A percentile compares a stretch with the other conserved stretches of the same genome.
These are phyloP conservation scores for Gallinago media DNA, from an alignment of 2,113 vertebrate genomes.

Conservation along the genomic window DNA sequence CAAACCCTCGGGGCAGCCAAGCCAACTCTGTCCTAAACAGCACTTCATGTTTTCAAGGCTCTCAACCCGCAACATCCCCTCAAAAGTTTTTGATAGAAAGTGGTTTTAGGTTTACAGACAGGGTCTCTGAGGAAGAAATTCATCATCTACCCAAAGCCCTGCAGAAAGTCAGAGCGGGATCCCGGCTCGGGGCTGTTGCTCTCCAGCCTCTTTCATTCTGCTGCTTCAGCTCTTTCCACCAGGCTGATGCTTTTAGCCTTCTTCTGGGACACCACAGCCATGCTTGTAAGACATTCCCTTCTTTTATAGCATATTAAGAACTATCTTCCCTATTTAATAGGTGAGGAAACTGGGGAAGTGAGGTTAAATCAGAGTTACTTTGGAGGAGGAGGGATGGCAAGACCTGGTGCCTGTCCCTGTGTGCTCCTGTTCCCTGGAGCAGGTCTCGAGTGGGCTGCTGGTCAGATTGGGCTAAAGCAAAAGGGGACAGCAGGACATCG, in stretches of 20 bases:
- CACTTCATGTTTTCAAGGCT: not conserved
- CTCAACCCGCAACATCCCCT: not conserved
- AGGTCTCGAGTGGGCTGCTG: not conserved
- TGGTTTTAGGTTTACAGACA: not conserved
- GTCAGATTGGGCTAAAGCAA: not conserved
- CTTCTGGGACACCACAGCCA: not conserved
- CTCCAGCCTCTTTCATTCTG: not conserved
- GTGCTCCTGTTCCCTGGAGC: not conserved
- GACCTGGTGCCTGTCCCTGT: not conserved
- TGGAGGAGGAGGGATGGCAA: not conserved
- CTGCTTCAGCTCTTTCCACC: not conserved
- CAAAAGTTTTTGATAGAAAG: not conserved
- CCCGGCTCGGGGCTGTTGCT: not conserved
- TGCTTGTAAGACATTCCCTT: not conserved
- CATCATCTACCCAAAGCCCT: not conserved
- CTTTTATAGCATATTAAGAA: not conserved
- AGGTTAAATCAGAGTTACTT: not conserved
- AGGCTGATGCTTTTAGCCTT: fast-evolving
- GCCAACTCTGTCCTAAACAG: not conserved
- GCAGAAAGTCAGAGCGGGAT: not conserved
- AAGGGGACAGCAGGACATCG: not conserved
- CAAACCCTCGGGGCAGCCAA: not conserved
- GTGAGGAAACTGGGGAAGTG: not conserved
- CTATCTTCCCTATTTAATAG: not conserved
- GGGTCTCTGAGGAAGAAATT: not conserved